phyloP scores from a whole-genome alignment of 2,113 vertebrate species.

The Sporophila hypoxantha region DNA sequence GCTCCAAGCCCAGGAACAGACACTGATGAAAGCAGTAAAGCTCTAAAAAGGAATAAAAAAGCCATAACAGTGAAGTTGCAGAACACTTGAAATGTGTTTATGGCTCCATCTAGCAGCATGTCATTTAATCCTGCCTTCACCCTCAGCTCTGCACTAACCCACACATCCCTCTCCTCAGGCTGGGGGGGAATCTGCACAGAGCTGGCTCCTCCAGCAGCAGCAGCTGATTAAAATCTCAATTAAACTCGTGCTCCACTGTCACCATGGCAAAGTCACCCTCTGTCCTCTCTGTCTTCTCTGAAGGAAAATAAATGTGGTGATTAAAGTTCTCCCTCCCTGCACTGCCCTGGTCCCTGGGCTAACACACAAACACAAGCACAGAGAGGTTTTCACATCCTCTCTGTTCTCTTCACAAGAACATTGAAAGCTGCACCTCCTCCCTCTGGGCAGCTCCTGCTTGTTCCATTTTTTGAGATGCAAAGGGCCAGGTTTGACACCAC shows the following conservation, averaged over 20 bases:
- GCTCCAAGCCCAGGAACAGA: background rate
- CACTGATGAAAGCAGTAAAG: background rate
- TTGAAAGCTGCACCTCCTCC: background rate
- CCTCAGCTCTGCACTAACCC: background rate
- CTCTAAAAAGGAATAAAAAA: background rate
- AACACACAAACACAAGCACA: background rate
- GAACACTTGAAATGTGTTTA: background rate
- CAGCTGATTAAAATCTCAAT: background rate
- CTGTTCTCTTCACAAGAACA: background rate
- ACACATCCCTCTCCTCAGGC: background rate
- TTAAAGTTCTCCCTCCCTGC: background rate
- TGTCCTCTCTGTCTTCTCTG: background rate
- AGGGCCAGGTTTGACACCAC: background rate
- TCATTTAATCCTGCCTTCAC: background rate
- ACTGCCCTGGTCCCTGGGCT: background rate
- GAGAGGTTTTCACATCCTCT: background rate
- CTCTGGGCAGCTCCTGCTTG: background rate
- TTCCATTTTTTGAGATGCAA: background rate
- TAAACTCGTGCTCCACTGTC: background rate
- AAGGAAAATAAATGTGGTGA: background rate
- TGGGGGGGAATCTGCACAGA: background rate
- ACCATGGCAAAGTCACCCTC: background rate
- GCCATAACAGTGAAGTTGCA: background rate
- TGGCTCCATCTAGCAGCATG: background rate
- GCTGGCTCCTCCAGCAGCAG: background rate